Percentiles rank a stretch among this genome's conserved stretches.
These are phyloP conservation scores for Acropternis orthonyx DNA, from an alignment of 2,797 vertebrate genomes.

Conservation along the genomic window DNA sequence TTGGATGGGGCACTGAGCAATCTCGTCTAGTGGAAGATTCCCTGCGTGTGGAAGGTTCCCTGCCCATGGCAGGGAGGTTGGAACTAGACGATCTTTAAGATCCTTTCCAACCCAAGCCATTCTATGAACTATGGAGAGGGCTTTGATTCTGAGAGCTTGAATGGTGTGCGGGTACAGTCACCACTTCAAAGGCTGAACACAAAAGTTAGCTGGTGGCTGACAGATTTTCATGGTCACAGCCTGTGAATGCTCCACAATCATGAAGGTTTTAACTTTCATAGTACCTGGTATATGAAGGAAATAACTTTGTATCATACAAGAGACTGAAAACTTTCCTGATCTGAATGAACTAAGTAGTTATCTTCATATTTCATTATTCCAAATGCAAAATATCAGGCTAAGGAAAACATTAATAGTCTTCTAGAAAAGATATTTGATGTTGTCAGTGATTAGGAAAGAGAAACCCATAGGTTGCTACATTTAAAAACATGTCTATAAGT, in stretches of 20 bases:
- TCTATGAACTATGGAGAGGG: not conserved
- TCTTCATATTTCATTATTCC: not conserved
- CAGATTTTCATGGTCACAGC: not conserved
- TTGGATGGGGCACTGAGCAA: not conserved
- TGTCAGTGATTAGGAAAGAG: not conserved
- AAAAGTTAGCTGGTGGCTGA: not conserved
- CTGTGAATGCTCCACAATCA: not conserved
- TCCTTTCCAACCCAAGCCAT: not conserved
- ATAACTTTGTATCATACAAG: not conserved
- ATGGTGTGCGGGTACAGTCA: not conserved
- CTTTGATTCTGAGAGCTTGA: not conserved
- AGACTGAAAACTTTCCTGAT: not conserved
- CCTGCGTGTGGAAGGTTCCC: not conserved
- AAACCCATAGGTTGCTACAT: not conserved
- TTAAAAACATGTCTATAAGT: not conserved
- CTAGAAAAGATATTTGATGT: not conserved
- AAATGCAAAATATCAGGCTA: not conserved
- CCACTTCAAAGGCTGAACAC: not conserved
- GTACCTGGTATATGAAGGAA: not conserved
- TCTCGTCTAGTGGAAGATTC: not conserved
- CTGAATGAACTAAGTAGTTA: not conserved
- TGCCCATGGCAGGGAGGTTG: accelerated
- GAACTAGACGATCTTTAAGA: not conserved
- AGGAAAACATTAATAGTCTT: not conserved
- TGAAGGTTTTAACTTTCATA: not conserved